Percentiles rank a stretch among this genome's conserved stretches.
These are phyloP conservation scores for Drosophila seguyi DNA, from an alignment of 1,140 invertebrate genomes.

Conservation along the genomic window DNA sequence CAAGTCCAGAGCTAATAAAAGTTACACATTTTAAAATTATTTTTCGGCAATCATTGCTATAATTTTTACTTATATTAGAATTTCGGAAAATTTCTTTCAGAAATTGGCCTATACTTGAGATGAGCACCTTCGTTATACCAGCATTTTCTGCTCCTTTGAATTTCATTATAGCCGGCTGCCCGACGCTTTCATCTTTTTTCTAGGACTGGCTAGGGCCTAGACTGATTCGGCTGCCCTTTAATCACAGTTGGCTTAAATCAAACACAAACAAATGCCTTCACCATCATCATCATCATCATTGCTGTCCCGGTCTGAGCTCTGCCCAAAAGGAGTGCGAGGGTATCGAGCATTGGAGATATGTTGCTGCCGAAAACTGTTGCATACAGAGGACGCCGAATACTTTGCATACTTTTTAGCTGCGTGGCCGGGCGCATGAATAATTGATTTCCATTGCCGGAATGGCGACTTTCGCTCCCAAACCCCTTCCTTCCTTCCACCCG, in stretches of 20 bases:
- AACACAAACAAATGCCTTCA: slow-evolving; percentile 72
- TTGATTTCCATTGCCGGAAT: slow-evolving; percentile 77
- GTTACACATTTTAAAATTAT: background rate
- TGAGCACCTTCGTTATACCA: background rate
- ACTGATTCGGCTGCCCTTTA: slow-evolving; percentile 54
- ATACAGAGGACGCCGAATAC: slow-evolving; percentile 54
- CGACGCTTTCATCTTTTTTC: slow-evolving; percentile 6
- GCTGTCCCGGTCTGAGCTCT: slow-evolving; percentile 4
- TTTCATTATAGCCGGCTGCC: background rate
- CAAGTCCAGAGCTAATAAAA: too few species aligned
- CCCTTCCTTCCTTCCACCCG: background rate
- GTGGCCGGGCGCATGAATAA: slow-evolving; percentile 78
- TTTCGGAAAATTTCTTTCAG: too few species aligned
- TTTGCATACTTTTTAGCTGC: slow-evolving; percentile 25
- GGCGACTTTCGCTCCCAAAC: slow-evolving; percentile 3
- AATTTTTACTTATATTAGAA: background rate
- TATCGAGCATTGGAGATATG: slow-evolving; percentile 20
- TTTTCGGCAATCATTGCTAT: too few species aligned
- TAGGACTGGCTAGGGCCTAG: slow-evolving; percentile 10
- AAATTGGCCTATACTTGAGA: background rate
- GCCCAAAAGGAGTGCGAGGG: background rate
- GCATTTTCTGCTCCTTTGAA: background rate
- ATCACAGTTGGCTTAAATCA: slow-evolving; percentile 76
- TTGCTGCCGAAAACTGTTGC: slow-evolving; percentile 69
- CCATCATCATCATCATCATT: slow-evolving; percentile 19